Conservation (phyloP, 2,888 invertebrate species). For the Nysson spinosus region DNA sequence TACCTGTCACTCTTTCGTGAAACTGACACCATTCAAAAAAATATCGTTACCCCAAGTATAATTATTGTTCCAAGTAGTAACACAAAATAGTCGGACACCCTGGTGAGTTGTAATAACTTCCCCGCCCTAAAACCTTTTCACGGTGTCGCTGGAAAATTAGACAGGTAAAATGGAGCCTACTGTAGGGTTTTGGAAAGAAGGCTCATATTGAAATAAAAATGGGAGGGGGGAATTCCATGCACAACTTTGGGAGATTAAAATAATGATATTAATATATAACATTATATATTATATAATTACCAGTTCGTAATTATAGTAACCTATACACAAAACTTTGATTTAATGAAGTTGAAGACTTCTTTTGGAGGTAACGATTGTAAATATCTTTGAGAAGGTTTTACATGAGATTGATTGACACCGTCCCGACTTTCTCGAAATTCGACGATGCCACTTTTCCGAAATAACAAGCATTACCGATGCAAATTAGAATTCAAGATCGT, state of each 20-base stretch:
- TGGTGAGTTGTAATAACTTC: slow-evolving; percentile 64
- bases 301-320: too few relatives aligned
- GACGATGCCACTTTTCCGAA: slow-evolving; percentile 10
- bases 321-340: too few relatives aligned
- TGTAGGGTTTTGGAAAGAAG: too few relatives aligned
- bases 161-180: slow-evolving; percentile 53
- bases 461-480: slow-evolving; percentile 34
- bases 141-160: slow-evolving; percentile 48
- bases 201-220: too few relatives aligned
- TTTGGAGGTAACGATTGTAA: slow-evolving; percentile 37
- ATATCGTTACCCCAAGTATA: slow-evolving; percentile 47
- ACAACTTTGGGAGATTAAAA: too few relatives aligned
- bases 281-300: too few relatives aligned
- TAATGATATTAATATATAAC: too few relatives aligned
- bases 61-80: slow-evolving; percentile 64
- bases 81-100: slow-evolving; percentile 63
- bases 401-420: slow-evolving; percentile 34
- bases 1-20: slow-evolving; percentile 37
- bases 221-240: too few relatives aligned
- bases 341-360: too few relatives aligned
- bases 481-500: slow-evolving; percentile 17
- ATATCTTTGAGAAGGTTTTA: slow-evolving; percentile 15
- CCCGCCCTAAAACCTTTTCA: slow-evolving; percentile 57
- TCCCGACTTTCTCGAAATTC: slow-evolving; percentile 35
- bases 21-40: slow-evolving; percentile 21